These are phyloP conservation scores for Turritopsis dohrnii DNA, from an alignment of 30 jellyfish, hydroid and myxozoan genomes.

Conservation along the genomic window DNA sequence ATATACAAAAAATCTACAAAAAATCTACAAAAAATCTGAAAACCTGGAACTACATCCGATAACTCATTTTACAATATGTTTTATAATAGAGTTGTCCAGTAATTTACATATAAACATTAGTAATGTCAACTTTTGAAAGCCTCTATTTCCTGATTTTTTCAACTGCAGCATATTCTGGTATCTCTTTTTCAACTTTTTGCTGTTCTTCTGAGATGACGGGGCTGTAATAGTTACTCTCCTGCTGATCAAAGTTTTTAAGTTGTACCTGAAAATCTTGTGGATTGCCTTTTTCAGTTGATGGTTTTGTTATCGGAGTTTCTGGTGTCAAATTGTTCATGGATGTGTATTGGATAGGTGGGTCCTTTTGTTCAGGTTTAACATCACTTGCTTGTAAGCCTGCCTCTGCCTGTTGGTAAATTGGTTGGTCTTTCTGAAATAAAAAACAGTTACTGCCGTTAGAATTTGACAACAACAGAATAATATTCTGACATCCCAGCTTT, in stretches of 20 bases:
- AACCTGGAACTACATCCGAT: too few relatives aligned
- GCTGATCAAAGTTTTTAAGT: not conserved
- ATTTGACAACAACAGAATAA: not conserved
- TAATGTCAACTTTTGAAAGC: too few relatives aligned
- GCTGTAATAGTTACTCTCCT: not conserved
- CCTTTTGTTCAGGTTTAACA: not conserved
- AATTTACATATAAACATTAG: too few relatives aligned
- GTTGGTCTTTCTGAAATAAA: too few relatives aligned
- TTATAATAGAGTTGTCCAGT: too few relatives aligned
- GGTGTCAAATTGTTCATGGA: not conserved
- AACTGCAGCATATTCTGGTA: not conserved
- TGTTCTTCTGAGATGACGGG: not conserved
- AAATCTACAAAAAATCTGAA: too few relatives aligned
- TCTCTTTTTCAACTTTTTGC: not conserved
- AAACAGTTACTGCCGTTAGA: too few relatives aligned
- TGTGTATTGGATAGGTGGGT: not conserved
- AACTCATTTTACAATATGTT: too few relatives aligned
- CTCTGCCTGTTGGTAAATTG: too few relatives aligned
- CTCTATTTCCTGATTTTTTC: not conserved
- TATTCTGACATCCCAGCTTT: not conserved
- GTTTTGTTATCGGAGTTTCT: not conserved
- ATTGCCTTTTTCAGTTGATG: not conserved
- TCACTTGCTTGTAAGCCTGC: too few relatives aligned
- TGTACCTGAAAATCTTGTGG: not conserved
- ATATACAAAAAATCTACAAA: too few relatives aligned